phyloP scores from a whole-genome alignment of 1,140 invertebrate genomes.

The Scaptodrosophila lebanonensis region DNA sequence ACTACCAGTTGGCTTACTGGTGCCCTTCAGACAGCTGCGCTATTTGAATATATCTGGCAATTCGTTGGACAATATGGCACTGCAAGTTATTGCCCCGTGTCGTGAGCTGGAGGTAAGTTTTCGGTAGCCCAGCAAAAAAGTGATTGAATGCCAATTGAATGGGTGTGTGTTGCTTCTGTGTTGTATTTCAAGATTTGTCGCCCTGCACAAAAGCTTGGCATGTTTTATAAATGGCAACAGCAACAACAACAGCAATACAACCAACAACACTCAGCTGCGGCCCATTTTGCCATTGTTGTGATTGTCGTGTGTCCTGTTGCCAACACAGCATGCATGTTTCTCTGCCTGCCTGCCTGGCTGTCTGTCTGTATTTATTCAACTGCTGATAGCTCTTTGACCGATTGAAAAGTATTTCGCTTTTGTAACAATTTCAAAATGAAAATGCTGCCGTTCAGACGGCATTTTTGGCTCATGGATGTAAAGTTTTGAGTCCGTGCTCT shows the following conservation, averaged over 20 bases:
- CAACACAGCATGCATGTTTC: not conserved
- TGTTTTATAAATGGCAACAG: too few species aligned
- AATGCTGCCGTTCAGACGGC: conserved; percentile 37
- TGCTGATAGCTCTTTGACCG: conserved; percentile 47
- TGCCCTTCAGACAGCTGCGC: conserved; percentile 78
- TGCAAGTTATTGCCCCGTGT: conserved; percentile 75
- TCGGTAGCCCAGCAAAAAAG: too few species aligned
- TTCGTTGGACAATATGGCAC: conserved; percentile 76
- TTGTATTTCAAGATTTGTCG: too few species aligned
- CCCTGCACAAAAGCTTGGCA: too few species aligned
- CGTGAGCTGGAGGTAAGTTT: conserved; percentile 72
- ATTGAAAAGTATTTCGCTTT: conserved; percentile 53
- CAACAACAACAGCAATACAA: too few species aligned
- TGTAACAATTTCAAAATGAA: conserved; percentile 25
- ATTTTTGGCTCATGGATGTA: conserved; percentile 33
- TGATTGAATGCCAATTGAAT: conserved; percentile 5
- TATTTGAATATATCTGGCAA: conserved; percentile 80
- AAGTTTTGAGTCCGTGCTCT: too few species aligned
- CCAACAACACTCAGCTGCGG: not conserved
- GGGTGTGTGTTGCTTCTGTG: not conserved
- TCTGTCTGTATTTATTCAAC: conserved; percentile 20
- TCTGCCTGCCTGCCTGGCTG: not conserved
- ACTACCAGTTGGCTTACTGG: conserved; percentile 78
- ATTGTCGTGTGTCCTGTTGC: conserved; percentile 15
- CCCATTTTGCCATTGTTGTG: conserved; percentile 27